phyloP scores from a whole-genome alignment of 1,140 invertebrate species.

The Manduca sexta region DNA sequence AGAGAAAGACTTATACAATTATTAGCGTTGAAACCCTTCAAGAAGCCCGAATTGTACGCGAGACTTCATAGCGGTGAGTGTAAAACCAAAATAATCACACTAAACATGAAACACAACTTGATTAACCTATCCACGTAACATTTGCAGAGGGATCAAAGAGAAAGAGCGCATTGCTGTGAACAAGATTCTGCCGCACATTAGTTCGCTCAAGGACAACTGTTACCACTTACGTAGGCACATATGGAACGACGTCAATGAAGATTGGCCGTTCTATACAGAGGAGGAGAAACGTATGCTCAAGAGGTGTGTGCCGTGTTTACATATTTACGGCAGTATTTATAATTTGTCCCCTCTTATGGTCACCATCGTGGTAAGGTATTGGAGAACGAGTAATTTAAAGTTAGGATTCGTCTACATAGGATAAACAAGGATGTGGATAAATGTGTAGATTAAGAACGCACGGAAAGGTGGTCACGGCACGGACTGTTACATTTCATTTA shows the following conservation, averaged over 20 bases:
- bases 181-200: conserved; percentile 85
- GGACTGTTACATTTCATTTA: not conserved
- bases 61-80: conserved; percentile 84
- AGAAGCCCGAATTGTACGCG: conserved; percentile 90
- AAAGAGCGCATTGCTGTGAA: conserved; percentile 84
- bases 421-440: no score
- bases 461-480: no score
- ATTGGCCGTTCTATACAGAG: conserved; percentile 95
- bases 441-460: no score
- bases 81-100: conserved; percentile 7
- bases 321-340: no score
- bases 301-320: conserved; percentile 69
- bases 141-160: conserved; percentile 88
- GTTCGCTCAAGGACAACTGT: conserved; percentile 87
- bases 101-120: conserved; percentile 11
- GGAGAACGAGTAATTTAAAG: no score
- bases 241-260: conserved; percentile 94
- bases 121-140: conserved; percentile 22
- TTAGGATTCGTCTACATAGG: no score
- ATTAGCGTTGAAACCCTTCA: conserved; percentile 91
- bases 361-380: no score
- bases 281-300: conserved; percentile 90
- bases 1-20: conserved; percentile 95
- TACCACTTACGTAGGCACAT: conserved; percentile 88
- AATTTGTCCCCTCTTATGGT: no score